Conservation (phyloP, 2,113 vertebrate genomes). For the Neolamprologus caudopunctatus region DNA sequence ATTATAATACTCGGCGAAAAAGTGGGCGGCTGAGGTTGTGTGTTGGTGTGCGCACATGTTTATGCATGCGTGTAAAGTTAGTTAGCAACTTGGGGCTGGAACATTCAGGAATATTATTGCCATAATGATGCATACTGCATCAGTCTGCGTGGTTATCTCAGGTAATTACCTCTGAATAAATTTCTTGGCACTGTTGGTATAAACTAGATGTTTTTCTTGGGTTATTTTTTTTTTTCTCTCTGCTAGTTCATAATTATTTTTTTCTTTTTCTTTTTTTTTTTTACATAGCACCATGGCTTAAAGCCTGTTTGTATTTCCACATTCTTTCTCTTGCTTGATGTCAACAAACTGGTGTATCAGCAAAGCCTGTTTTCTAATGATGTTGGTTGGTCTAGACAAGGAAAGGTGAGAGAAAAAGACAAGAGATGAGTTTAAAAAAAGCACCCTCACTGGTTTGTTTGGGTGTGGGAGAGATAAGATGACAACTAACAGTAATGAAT, state of each 20-base stretch:
- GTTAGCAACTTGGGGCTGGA: neutral
- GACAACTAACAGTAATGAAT: neutral
- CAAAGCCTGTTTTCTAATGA: neutral
- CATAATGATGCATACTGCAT: neutral
- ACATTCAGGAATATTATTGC: neutral
- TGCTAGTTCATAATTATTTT: neutral
- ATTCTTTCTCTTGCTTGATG: neutral
- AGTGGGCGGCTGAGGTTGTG: slow-evolving; percentile 1
- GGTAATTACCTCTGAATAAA: neutral
- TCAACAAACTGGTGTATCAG: neutral
- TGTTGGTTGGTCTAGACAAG: neutral
- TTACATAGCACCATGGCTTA: neutral
- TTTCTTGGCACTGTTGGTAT: neutral
- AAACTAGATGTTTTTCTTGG: neutral
- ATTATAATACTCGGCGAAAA: neutral
- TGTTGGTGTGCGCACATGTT: neutral
- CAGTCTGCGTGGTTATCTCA: neutral
- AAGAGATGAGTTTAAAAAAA: neutral
- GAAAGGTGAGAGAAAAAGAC: neutral
- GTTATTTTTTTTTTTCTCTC: neutral
- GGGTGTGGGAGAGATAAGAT: neutral
- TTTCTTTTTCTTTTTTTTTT: neutral
- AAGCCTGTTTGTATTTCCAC: neutral
- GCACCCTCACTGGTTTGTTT: slow-evolving; percentile 44
- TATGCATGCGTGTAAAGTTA: neutral